Conservation (phyloP, 2,113 vertebrate species). For the Hippopotamus amphibius region DNA sequence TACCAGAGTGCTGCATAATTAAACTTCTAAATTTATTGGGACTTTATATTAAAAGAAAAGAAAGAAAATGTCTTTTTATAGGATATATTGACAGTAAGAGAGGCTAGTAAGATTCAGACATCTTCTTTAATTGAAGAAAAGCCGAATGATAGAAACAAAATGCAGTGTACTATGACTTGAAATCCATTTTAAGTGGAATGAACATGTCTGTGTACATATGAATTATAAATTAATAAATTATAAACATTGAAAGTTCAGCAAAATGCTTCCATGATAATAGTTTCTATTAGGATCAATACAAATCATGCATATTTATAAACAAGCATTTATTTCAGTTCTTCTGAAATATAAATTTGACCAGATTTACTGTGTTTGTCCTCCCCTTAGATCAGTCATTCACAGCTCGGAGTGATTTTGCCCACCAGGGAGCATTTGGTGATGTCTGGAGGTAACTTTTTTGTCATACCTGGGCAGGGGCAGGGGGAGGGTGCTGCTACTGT, state of each 20-base stretch:
- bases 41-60: constrained; percentile 32
- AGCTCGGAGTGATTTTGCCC: background rate
- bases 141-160: constrained; percentile 9
- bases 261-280: constrained; percentile 15
- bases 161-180: background rate
- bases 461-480: background rate
- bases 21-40: constrained; percentile 25
- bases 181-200: constrained; percentile 1
- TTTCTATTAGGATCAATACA: background rate
- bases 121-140: constrained; percentile 46
- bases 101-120: background rate
- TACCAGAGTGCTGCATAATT: background rate
- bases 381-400: background rate
- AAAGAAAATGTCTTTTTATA: background rate
- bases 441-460: background rate
- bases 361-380: background rate
- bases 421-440: background rate
- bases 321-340: background rate
- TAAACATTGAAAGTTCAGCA: background rate
- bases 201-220: background rate
- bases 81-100: background rate
- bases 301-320: constrained; percentile 2
- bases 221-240: background rate
- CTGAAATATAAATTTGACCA: background rate
- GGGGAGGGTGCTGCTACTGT: background rate